Evolutionary conservation across 2,113 vertebrate species (phyloP), one percentile per base, ranked within the genome.

Genomic region (Carassius auratus): DNA sequence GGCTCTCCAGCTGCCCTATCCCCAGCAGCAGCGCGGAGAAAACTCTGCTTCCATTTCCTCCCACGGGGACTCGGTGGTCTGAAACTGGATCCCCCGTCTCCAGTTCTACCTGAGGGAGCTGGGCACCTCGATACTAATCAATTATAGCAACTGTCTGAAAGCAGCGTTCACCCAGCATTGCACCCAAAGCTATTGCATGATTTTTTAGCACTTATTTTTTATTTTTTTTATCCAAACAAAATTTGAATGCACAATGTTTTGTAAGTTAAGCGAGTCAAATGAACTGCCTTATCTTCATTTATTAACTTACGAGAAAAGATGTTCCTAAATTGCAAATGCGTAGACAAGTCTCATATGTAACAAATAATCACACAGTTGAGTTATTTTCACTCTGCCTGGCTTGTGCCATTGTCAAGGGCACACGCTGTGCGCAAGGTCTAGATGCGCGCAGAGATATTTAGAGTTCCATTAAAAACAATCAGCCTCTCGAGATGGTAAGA

Each of bases 61-160:
- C 89, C 89, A 80, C 87, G 87, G 89, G 89, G 87, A 85, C 89
- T 71, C 85, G 83, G 87, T 90, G 89, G 89, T 86, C 87, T 90
- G 89, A 88, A 90, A 90, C 89, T 83, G 74, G 89, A 90, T 90
- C 89, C 87, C 89, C 83, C 83, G 87, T 90, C 89, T 90, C 87
- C 87, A 88, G 87, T 90, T 79, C 87, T 90, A 88, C 89, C 89
- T 88, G 89, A 86, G 89, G 87, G 87, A 90, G 78, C 84, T 61
- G 87, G 84, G 89, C 87, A 90, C 89, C 85, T 90, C 87, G 83
- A 90, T 87, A 85, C 86, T 90, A 90, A 90, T 90, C 87, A 87
- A 89, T 87, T 89, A 87, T 85, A 89, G 88, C 82, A 75, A 74
- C 71, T 86, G 85, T 89, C 88, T 61, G 66, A 86, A 78, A 81